Conservation (phyloP, 2,113 vertebrate species). For the Menidia beryllina region DNA sequence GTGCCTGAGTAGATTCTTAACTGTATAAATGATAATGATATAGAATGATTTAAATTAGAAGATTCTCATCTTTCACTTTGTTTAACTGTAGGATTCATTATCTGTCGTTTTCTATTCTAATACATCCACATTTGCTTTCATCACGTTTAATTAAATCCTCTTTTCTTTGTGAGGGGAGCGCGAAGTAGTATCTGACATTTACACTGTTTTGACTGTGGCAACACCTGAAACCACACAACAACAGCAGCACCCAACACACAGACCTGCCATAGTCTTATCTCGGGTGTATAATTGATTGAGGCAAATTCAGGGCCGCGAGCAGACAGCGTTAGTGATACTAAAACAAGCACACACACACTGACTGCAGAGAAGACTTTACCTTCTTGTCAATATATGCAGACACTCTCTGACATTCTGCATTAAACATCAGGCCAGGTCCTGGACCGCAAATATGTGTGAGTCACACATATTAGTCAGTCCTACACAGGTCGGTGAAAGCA, state of each 20-base stretch:
- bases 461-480: slow-evolving; percentile 71
- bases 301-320: slow-evolving; percentile 50
- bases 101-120: not conserved
- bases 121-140: slow-evolving; percentile 1
- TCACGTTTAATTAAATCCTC: not conserved
- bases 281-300: slow-evolving; percentile 52
- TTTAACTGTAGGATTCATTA: not conserved
- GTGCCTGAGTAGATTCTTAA: not conserved
- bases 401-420: slow-evolving; percentile 57
- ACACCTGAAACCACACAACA: slow-evolving; percentile 25
- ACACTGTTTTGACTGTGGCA: slow-evolving; percentile 39
- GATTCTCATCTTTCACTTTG: not conserved
- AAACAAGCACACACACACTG: slow-evolving; percentile 10
- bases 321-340: slow-evolving; percentile 38
- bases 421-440: slow-evolving; percentile 55
- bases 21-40: not conserved
- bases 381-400: slow-evolving; percentile 30
- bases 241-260: slow-evolving; percentile 28
- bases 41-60: not conserved
- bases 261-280: slow-evolving; percentile 46
- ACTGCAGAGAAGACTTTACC: slow-evolving; percentile 42
- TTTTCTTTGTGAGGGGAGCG: not conserved
- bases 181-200: slow-evolving; percentile 35
- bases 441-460: slow-evolving; percentile 57
- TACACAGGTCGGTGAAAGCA: slow-evolving; percentile 47